phyloP scores from a whole-genome alignment of 1,140 invertebrate genomes.

The Drosophila bifasciata region DNA sequence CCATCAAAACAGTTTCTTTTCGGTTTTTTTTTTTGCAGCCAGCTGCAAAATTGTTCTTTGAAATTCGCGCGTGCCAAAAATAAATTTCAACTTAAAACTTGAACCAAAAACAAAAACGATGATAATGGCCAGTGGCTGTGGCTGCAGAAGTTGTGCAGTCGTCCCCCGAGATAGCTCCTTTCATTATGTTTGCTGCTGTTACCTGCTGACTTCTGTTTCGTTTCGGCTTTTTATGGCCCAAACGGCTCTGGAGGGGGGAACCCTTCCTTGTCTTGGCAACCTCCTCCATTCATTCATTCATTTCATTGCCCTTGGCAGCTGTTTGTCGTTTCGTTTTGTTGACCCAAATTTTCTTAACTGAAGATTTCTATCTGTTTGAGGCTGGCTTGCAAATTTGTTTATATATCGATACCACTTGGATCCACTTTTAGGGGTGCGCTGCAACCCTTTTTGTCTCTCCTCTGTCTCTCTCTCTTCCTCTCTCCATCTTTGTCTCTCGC shows the following conservation, averaged over 20 bases:
- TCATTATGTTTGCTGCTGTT: constrained; percentile 27
- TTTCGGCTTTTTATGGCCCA: constrained; percentile 15
- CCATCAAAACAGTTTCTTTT: constrained; percentile 19
- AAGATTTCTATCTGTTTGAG: constrained; percentile 54
- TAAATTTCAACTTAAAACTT: constrained; percentile 39
- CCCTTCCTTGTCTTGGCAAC: constrained; percentile 23
- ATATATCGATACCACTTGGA: constrained; percentile 9
- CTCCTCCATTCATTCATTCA: constrained; percentile 7
- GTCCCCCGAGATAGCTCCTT: background rate
- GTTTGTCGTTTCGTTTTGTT: constrained; percentile 41
- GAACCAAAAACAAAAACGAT: constrained; percentile 13
- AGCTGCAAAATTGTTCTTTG: constrained; percentile 36
- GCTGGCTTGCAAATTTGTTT: constrained; percentile 2
- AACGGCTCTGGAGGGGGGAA: background rate
- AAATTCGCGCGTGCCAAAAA: constrained; percentile 49
- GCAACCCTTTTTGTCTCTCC: constrained; percentile 23
- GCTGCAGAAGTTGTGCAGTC: too few relatives aligned
- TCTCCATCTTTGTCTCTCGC: background rate
- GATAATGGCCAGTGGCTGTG: too few relatives aligned
- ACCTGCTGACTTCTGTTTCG: constrained; percentile 48
- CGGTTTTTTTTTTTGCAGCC: constrained; percentile 1
- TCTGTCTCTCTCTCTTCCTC: background rate
- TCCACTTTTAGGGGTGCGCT: constrained; percentile 8
- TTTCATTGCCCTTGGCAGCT: constrained; percentile 52
- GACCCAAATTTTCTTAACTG: constrained; percentile 52